Evolutionary conservation across 1,140 invertebrate genomes (phyloP).

Genomic region (Paralvinella palmiformis): DNA sequence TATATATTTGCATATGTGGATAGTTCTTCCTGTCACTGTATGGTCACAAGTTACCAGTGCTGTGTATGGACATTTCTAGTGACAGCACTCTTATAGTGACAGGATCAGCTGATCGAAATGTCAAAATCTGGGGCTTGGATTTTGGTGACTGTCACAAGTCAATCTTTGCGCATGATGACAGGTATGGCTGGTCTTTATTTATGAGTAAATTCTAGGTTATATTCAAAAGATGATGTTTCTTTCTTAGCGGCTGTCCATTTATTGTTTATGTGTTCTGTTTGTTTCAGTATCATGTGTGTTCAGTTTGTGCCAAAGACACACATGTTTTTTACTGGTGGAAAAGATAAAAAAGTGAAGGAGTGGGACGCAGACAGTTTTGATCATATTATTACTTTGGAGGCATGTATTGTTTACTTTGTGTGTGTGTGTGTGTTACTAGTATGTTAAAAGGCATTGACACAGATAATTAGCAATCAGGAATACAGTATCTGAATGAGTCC

Average conservation of each 20-base stretch:
- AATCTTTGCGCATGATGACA: conserved; percentile 82
- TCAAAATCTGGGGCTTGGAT: conserved; percentile 98
- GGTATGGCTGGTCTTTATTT: too few relatives aligned
- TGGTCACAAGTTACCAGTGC: conserved; percentile 91
- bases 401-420: too few relatives aligned
- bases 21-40: conserved; percentile 93
- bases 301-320: conserved; percentile 87
- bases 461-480: too few relatives aligned
- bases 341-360: conserved; percentile 88
- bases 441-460: too few relatives aligned
- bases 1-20: too few relatives aligned
- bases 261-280: not conserved
- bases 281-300: conserved; percentile 64
- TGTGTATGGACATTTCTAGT: conserved; percentile 88
- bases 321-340: conserved; percentile 86
- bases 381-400: conserved; percentile 82
- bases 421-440: too few relatives aligned
- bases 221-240: not conserved
- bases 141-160: conserved; percentile 85
- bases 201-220: too few relatives aligned
- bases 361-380: conserved; percentile 95
- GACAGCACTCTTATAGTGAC: conserved; percentile 86
- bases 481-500: too few relatives aligned
- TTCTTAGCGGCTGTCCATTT: not conserved
- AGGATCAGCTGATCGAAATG: conserved; percentile 88